Evolutionary conservation across 2,888 invertebrate genomes (phyloP).

Genomic region (Drosophila heteroneura): DNA sequence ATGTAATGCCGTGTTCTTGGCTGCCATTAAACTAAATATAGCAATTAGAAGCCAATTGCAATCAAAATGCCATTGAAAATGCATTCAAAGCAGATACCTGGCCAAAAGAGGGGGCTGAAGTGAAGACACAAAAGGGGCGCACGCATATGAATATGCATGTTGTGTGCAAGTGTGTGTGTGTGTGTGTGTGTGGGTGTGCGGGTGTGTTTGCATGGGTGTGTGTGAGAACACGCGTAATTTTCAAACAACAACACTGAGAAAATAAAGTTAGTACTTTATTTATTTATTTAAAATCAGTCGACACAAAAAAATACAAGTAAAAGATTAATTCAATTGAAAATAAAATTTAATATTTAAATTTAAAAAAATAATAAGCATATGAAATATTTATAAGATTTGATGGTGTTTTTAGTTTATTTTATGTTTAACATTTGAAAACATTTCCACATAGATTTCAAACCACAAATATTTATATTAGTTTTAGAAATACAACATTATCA

Average conservation of each 20-base stretch:
- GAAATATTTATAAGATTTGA: not conserved
- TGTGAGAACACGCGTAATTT: slow-evolving; percentile 18
- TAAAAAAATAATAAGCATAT: not conserved
- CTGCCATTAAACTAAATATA: slow-evolving; percentile 76
- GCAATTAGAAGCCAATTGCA: slow-evolving; percentile 77
- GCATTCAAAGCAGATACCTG: slow-evolving; percentile 59
- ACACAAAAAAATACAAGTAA: too few relatives aligned
- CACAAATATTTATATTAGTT: not conserved
- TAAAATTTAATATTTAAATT: not conserved
- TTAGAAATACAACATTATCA: not conserved
- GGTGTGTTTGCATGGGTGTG: slow-evolving; percentile 12
- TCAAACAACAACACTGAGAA: slow-evolving; percentile 24
- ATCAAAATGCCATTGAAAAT: slow-evolving; percentile 79
- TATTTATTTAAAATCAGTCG: not conserved
- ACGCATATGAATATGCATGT: slow-evolving; percentile 53
- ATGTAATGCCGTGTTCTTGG: slow-evolving; percentile 62
- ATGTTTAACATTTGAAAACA: not conserved
- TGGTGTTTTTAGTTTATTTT: not conserved
- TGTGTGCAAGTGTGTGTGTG: slow-evolving; percentile 26
- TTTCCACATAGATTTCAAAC: not conserved
- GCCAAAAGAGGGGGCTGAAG: not conserved
- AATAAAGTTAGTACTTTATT: not conserved
- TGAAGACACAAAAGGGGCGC: slow-evolving; percentile 46
- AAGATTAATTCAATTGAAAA: not conserved
- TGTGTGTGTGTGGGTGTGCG: slow-evolving; percentile 22